These are phyloP conservation scores for Tringa solitaria DNA, from an alignment of 2,113 vertebrate genomes.

Conservation along the genomic window DNA sequence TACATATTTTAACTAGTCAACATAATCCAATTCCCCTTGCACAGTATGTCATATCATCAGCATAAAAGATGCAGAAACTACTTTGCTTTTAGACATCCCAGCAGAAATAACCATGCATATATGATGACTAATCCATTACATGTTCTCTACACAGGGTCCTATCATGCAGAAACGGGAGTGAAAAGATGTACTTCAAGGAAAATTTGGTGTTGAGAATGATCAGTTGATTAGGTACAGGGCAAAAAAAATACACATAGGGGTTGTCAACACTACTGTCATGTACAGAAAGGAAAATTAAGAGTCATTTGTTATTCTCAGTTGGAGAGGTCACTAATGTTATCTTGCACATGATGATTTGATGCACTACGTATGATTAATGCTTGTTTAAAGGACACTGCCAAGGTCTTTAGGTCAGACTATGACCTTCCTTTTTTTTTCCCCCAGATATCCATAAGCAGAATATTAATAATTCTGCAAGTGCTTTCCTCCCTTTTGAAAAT, in stretches of 20 bases:
- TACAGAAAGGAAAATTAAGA: conserved; percentile 57
- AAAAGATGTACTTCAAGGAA: background rate
- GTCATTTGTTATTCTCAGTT: conserved; percentile 48
- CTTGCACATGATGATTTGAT: conserved; percentile 59
- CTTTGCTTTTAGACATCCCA: background rate
- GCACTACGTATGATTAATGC: conserved; percentile 54
- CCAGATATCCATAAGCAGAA: conserved; percentile 6
- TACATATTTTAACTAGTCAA: background rate
- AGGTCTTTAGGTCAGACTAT: conserved; percentile 53
- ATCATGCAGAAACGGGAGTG: background rate
- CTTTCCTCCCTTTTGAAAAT: background rate
- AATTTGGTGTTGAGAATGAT: background rate
- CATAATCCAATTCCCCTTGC: background rate
- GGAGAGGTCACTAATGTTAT: conserved; percentile 51
- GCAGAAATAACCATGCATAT: background rate
- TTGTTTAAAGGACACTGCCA: conserved; percentile 64
- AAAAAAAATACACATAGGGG: conserved; percentile 36
- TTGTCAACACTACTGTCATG: conserved; percentile 57
- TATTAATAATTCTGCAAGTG: conserved; percentile 34
- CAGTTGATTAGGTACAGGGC: conserved; percentile 15
- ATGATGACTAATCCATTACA: background rate
- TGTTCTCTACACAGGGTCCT: background rate
- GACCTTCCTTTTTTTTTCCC: conserved; percentile 2
- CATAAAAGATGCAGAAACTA: background rate
- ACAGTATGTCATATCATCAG: background rate